Evolutionary conservation across 2,113 vertebrate genomes (phyloP).

Genomic region (Abramis brama): DNA sequence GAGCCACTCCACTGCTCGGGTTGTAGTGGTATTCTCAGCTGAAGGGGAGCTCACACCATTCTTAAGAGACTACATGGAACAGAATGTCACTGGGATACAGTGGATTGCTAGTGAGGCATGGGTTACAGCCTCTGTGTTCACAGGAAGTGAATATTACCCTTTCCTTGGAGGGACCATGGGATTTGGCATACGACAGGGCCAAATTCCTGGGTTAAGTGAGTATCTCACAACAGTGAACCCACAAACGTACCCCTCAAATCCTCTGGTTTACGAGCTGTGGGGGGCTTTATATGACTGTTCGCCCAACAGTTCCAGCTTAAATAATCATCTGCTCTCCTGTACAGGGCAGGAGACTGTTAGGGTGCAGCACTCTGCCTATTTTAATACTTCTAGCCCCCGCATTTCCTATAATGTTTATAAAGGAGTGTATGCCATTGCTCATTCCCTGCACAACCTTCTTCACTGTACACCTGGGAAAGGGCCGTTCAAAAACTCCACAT

Average conservation of each 20-base stretch:
- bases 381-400: slow-evolving; percentile 72
- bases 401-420: slow-evolving; percentile 75
- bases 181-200: slow-evolving; percentile 71
- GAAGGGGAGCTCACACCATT: slow-evolving; percentile 78
- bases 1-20: slow-evolving; percentile 70
- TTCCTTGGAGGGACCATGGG: slow-evolving; percentile 77
- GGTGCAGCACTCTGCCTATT: slow-evolving; percentile 68
- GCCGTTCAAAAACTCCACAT: slow-evolving; percentile 73
- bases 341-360: slow-evolving; percentile 67
- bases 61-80: slow-evolving; percentile 71
- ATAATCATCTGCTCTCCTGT: slow-evolving; percentile 60
- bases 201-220: slow-evolving; percentile 67
- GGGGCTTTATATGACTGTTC: slow-evolving; percentile 72
- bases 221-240: slow-evolving; percentile 72
- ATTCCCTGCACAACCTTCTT: slow-evolving; percentile 76
- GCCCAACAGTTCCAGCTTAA: slow-evolving; percentile 37
- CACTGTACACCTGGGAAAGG: slow-evolving; percentile 68
- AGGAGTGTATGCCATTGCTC: slow-evolving; percentile 73
- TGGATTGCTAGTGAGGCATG: slow-evolving; percentile 81
- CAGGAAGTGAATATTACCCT: slow-evolving; percentile 70
- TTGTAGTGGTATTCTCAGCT: slow-evolving; percentile 74
- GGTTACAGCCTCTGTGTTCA: slow-evolving; percentile 75
- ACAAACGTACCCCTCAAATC: slow-evolving; percentile 64
- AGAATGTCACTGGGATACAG: slow-evolving; percentile 76
- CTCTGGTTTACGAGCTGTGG: slow-evolving; percentile 74